A percentile compares a stretch with the other conserved stretches of the same genome.
phyloP scores from a whole-genome alignment of 2,797 vertebrate species.

The Odontamblyopus lacepedii region DNA sequence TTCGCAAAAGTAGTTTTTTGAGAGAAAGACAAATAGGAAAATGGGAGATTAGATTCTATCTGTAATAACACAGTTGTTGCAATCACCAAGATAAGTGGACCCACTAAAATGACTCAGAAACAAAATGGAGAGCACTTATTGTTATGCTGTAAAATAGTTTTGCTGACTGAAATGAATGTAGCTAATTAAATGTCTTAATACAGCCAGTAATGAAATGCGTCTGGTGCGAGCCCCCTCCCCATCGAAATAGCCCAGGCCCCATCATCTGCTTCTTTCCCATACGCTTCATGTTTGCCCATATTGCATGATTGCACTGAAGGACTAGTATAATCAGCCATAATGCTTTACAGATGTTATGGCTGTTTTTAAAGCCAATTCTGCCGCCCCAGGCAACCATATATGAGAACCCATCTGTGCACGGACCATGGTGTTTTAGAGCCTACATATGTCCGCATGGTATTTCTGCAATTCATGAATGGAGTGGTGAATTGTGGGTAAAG shows the following conservation, averaged over 20 bases:
- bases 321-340: slow-evolving; percentile 74
- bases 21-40: not conserved
- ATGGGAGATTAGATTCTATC: slow-evolving; percentile 2
- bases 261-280: slow-evolving; percentile 42
- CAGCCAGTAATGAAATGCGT: slow-evolving; percentile 24
- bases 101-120: not conserved
- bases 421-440: slow-evolving; percentile 29
- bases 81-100: not conserved
- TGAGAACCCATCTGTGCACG: slow-evolving; percentile 66
- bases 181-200: slow-evolving; percentile 9
- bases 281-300: slow-evolving; percentile 59
- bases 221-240: slow-evolving; percentile 39
- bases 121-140: not conserved
- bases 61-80: not conserved
- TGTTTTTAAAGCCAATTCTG: slow-evolving; percentile 71
- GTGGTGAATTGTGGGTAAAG: slow-evolving; percentile 63
- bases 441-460: slow-evolving; percentile 26
- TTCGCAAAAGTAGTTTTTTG: not conserved
- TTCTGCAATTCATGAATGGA: slow-evolving; percentile 44
- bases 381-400: slow-evolving; percentile 61
- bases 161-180: not conserved
- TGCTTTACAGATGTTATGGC: slow-evolving; percentile 74
- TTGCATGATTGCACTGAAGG: slow-evolving; percentile 69
- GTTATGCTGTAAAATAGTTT: slow-evolving; percentile 9
- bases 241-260: slow-evolving; percentile 44